Evolutionary conservation across 2,113 vertebrate species (phyloP).

Genomic region (Amphiprion ocellaris): DNA sequence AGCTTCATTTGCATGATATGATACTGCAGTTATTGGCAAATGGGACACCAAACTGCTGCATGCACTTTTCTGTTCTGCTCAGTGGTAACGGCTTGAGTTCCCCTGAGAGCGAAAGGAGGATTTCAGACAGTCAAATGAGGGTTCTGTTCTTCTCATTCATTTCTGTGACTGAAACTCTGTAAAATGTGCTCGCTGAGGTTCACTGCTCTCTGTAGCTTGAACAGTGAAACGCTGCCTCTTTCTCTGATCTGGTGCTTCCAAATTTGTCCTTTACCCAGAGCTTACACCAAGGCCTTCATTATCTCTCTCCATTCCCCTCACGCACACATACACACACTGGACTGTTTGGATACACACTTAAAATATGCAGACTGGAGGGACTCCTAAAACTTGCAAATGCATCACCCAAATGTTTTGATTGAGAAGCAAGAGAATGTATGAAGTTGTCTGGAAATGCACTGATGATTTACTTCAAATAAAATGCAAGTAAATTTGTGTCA

Average conservation of each 20-base stretch:
- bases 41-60: conserved; percentile 23
- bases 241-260: conserved; percentile 76
- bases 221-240: conserved; percentile 48
- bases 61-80: conserved; percentile 23
- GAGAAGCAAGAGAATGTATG: background rate
- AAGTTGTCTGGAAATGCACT: background rate
- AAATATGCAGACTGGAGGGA: conserved; percentile 67
- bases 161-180: conserved; percentile 37
- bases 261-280: conserved; percentile 79
- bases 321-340: conserved; percentile 11
- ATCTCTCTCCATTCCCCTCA: conserved; percentile 50
- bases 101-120: conserved; percentile 35
- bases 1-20: conserved; percentile 39
- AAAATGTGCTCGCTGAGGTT: conserved; percentile 45
- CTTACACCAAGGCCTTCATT: conserved; percentile 80
- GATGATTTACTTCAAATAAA: conserved; percentile 9
- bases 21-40: conserved; percentile 38
- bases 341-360: conserved; percentile 28
- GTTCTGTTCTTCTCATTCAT: conserved; percentile 59
- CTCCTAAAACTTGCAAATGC: conserved; percentile 57
- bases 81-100: conserved; percentile 27
- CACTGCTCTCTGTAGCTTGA: conserved; percentile 49
- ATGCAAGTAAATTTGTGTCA: too few relatives aligned
- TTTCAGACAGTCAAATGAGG: conserved; percentile 35
- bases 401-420: conserved; percentile 35